Evolutionary conservation across 2,797 vertebrate species (phyloP).

Genomic region (Eulemur coronatus): DNA sequence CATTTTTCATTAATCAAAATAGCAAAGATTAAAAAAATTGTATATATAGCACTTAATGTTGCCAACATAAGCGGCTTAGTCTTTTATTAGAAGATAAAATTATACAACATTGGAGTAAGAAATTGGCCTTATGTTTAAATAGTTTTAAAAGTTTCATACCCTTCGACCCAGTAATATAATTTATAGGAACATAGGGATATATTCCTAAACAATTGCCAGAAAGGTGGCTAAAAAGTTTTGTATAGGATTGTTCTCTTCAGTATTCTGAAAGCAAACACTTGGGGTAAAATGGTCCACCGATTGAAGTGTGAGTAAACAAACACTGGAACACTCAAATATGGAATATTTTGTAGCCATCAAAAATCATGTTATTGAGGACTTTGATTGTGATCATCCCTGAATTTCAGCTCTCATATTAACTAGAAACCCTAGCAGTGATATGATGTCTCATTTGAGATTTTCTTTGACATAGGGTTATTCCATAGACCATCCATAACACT

Average conservation of each 20-base stretch:
- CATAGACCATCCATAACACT: too few relatives aligned
- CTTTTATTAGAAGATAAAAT: background rate
- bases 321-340: background rate
- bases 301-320: background rate
- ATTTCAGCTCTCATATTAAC: background rate
- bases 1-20: background rate
- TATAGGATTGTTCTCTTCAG: background rate
- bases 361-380: background rate
- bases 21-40: background rate
- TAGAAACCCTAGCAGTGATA: background rate
- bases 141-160: background rate
- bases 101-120: background rate
- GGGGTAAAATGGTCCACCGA: background rate
- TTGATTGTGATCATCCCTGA: background rate
- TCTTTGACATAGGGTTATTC: background rate
- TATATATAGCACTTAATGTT: background rate
- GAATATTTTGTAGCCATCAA: background rate
- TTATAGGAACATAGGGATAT: background rate
- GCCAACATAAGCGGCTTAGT: background rate
- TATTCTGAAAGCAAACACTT: background rate
- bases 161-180: background rate
- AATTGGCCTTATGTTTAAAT: background rate
- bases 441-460: background rate
- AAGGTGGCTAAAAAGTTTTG: background rate
- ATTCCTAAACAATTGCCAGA: background rate